Conservation (phyloP, 2,888 invertebrate species). For the Andrena marginata region DNA sequence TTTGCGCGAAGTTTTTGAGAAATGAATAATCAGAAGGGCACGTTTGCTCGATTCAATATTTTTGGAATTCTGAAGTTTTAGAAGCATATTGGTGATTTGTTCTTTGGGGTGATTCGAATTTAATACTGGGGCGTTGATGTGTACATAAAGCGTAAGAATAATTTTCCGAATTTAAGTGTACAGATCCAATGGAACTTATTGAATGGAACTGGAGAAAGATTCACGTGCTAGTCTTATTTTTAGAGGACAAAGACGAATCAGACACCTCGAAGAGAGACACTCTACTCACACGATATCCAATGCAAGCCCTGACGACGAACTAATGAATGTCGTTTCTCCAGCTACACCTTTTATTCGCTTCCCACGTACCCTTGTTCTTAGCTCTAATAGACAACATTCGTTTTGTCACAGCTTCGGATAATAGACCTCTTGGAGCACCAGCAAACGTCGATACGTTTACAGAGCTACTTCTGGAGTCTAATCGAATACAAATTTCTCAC, state of each 20-base stretch:
- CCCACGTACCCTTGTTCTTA: slow-evolving; percentile 1
- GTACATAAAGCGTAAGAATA: too few species aligned
- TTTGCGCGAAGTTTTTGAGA: not conserved
- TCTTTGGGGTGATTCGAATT: too few species aligned
- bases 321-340: slow-evolving; percentile 38
- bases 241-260: not conserved
- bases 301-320: slow-evolving; percentile 26
- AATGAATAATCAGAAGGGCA: too few species aligned
- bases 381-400: slow-evolving; percentile 25
- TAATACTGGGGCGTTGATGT: too few species aligned
- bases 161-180: too few species aligned
- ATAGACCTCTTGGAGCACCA: not conserved
- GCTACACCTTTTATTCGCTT: slow-evolving; percentile 12
- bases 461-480: slow-evolving; percentile 14
- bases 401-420: not conserved
- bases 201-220: not conserved
- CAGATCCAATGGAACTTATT: too few species aligned
- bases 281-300: slow-evolving; percentile 6
- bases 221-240: not conserved
- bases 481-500: slow-evolving; percentile 12
- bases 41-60: too few species aligned
- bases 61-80: too few species aligned
- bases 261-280: not conserved
- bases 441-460: not conserved
- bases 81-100: too few species aligned